Base-by-base conservation (phyloP, 2,888 invertebrate species). In the Scotopteryx bipunctaria region DNA sequence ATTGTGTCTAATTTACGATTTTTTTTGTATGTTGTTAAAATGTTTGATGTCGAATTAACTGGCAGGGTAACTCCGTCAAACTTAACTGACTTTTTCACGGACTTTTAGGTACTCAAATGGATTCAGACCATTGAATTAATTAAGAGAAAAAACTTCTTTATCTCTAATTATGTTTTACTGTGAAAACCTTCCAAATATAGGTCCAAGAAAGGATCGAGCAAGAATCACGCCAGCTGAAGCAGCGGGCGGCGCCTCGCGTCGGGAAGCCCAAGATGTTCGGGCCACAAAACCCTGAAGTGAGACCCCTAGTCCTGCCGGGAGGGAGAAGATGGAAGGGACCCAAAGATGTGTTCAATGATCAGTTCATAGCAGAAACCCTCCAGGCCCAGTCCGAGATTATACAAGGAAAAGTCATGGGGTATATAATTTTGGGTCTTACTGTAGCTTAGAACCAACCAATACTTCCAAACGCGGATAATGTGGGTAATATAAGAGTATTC, bases 291-390 rank as follows among this genome's bases (percentile, higher is more conserved):
- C 94, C 95, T 1, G 92, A 93, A 66, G 93, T 93, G 63, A 91
- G 95, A 48, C 95, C 96, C 4, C 83, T 96, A 32, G 93, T 95
- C 42, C 89, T 96, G 42, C 95, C 96, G 6, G 95, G 95, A 15
- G 96, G 96, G 3, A 91, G 95, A 29, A 92, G 92, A 71, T 96
- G 96, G 96, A 92, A 93, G 68, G 93, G 94, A 38, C 96, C 97
- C 2, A 94, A 96, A 71, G 96, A 97, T 71, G 95, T 97, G 32
- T 97, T 96, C 91, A 95, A 97, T 59, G 97, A 98, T 64, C 94
- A 96, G 70, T 94, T 95, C 86, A 96, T 98, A 50, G 95, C 95
- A 11, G 95, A 97, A 73, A 95, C 96, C 0, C 91, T 98, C 59
- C 94, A 94, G 51, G 94, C 95, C 3, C 97, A 97, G 79, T 94